Evolutionary conservation across 2,113 vertebrate genomes (phyloP), one percentile per base, ranked within the genome.

Genomic region (Misgurnus mizolepis): DNA sequence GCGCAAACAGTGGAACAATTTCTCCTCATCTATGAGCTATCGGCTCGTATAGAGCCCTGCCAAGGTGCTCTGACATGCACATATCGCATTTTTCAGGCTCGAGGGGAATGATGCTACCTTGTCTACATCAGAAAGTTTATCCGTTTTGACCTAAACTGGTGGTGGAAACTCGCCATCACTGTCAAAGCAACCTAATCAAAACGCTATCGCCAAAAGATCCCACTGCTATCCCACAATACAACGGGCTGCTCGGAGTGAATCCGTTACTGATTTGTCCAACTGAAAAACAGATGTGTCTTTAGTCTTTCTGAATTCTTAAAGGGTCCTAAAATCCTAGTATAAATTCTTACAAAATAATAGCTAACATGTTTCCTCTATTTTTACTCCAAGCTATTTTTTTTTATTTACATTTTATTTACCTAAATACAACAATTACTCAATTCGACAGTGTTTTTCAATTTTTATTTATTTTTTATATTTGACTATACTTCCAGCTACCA

Each of bases 11-110:
- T 34, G 14, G 72, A 73, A 43, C 55, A 73, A 73, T 40, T 71
- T 72, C 50, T 56, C 55, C 50, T 56, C 40, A 34, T 72, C 34
- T 73, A 61, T 73, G 71, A n/a, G 2, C 2, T 11, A 61, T 56
- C n/a, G 34, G 50, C 55, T 72, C 50, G 9, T 72, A 72, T 7
- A 73, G 71, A 15, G 55, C 41, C 40, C 71, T 27, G 71, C n/a
- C 71, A 73, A 73, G 71, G 40, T 5, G 40, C 71, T 73, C 40
- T 73, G 71, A 73, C 71, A 73, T 73, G 11, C 71, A 61, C 55
- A 73, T 45, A 73, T 60, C n/a, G 4, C 71, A 73, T 61, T 60
- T 73, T 73, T 45, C 2, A 12, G 3, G 11, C 71, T 27, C 71
- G 60, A n/a, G 55, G 27, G 71, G 18, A 73, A 73, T 73, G 55